phyloP scores from a whole-genome alignment of 2,113 vertebrate genomes.

The Nicator chloris region DNA sequence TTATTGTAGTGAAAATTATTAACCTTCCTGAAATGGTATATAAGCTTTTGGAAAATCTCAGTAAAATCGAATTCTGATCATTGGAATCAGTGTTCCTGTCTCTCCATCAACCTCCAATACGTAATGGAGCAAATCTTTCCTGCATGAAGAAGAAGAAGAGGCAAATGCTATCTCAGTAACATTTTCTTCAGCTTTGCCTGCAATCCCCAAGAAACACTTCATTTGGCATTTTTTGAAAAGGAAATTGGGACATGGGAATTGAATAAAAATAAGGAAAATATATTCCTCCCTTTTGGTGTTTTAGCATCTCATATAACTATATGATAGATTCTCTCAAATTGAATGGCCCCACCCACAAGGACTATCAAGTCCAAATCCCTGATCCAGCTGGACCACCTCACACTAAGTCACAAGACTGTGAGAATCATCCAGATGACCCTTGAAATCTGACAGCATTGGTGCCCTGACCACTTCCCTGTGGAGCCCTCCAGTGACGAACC shows the following conservation, averaged over 20 bases:
- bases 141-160: not conserved
- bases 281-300: not conserved
- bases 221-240: not conserved
- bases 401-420: not conserved
- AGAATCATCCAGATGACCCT: not conserved
- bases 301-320: not conserved
- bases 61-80: too few relatives aligned
- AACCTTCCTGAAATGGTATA: too few relatives aligned
- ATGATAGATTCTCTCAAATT: not conserved
- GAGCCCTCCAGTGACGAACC: accelerated
- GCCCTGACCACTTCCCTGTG: not conserved
- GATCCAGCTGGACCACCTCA: not conserved
- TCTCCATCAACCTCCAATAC: too few relatives aligned
- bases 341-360: not conserved
- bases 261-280: not conserved
- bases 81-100: too few relatives aligned
- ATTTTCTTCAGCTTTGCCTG: not conserved
- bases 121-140: not conserved
- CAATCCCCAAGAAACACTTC: not conserved
- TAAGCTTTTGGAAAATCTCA: too few relatives aligned
- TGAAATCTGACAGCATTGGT: not conserved
- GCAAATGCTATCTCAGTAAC: not conserved
- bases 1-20: too few relatives aligned
- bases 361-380: not conserved
- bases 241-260: not conserved